Conservation (phyloP, 2,888 invertebrate genomes). For the Spatulosminthurus flaviceps region DNA sequence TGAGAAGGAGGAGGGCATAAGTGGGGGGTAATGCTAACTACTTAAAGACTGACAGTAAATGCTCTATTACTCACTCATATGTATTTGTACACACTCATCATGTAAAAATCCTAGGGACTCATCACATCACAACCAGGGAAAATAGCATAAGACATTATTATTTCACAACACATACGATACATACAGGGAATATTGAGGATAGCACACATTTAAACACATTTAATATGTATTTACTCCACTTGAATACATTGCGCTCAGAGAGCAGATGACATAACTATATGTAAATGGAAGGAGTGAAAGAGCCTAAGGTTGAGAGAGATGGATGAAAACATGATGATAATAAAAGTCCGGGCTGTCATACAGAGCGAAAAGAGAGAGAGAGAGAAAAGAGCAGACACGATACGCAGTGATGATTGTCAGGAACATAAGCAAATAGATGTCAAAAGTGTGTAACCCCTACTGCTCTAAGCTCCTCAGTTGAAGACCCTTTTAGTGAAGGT, state of each 20-base stretch:
- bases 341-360: conserved; percentile 31
- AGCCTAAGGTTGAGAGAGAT: not conserved
- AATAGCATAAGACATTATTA: too few relatives aligned
- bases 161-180: too few relatives aligned
- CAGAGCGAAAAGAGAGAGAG: too few relatives aligned
- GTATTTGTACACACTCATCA: not conserved
- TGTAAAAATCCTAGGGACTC: not conserved
- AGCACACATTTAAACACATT: too few relatives aligned
- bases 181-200: too few relatives aligned
- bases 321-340: conserved; percentile 30
- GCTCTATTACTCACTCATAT: not conserved
- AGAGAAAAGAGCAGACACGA: not conserved
- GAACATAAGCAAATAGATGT: conserved; percentile 51
- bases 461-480: conserved; percentile 24
- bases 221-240: too few relatives aligned
- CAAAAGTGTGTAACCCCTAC: conserved; percentile 45
- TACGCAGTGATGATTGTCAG: conserved; percentile 47
- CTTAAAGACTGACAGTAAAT: not conserved
- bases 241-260: too few relatives aligned
- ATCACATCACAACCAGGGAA: too few relatives aligned
- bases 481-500: conserved; percentile 40
- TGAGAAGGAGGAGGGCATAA: not conserved
- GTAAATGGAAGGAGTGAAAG: too few relatives aligned
- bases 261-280: too few relatives aligned
- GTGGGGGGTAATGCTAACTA: conserved; percentile 7